These are phyloP conservation scores for Acanthornis magna DNA, from an alignment of 2,797 vertebrate species.

Conservation along the genomic window DNA sequence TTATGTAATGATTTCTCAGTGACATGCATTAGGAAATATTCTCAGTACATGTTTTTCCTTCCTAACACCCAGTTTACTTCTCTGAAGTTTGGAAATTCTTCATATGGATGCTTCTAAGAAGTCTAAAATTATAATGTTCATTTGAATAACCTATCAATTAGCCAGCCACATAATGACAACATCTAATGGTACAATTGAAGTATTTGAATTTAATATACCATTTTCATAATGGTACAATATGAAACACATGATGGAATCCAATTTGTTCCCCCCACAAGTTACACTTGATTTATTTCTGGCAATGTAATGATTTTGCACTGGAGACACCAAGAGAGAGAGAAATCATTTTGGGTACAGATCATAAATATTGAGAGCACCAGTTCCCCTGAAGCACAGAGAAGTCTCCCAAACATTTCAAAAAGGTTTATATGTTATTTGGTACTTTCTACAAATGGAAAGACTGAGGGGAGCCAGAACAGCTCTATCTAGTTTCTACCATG, in stretches of 20 bases:
- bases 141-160: slow-evolving; percentile 63
- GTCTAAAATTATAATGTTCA: slow-evolving; percentile 38
- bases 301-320: not conserved
- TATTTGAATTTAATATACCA: slow-evolving; percentile 23
- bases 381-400: not conserved
- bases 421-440: not conserved
- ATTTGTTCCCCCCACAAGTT: not conserved
- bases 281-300: slow-evolving; percentile 12
- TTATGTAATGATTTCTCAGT: slow-evolving; percentile 48
- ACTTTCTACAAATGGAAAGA: not conserved
- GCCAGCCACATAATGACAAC: slow-evolving; percentile 55
- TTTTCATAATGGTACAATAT: slow-evolving; percentile 41
- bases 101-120: slow-evolving; percentile 12
- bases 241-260: not conserved
- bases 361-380: not conserved
- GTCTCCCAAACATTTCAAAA: not conserved
- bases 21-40: slow-evolving; percentile 49
- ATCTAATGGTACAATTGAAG: slow-evolving; percentile 48
- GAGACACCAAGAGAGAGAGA: not conserved
- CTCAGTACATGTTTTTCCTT: slow-evolving; percentile 27
- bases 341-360: not conserved
- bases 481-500: not conserved
- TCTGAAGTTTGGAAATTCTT: slow-evolving; percentile 18
- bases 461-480: not conserved
- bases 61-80: slow-evolving; percentile 6